Percentiles rank a stretch among this genome's conserved stretches.
These are phyloP conservation scores for Heliothis virescens DNA, from an alignment of 1,140 invertebrate genomes.

Conservation along the genomic window DNA sequence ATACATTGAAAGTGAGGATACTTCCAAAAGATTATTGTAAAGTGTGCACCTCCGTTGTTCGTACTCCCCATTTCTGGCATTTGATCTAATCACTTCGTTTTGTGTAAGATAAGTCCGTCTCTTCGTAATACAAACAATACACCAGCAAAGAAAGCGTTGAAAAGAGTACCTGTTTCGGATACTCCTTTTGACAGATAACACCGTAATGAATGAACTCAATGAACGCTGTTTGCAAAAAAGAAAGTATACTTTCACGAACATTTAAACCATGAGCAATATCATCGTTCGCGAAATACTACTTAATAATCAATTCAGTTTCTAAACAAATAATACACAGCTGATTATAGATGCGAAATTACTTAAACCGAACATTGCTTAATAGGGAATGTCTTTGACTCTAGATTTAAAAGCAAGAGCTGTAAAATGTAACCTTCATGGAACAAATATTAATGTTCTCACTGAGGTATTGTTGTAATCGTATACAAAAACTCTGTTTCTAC, in stretches of 20 bases:
- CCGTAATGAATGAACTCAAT: constrained; percentile 60
- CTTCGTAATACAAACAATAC: constrained; percentile 10
- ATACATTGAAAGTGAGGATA: no score
- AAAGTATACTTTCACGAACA: constrained; percentile 64
- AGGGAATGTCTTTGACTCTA: constrained; percentile 25
- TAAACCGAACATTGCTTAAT: constrained; percentile 6
- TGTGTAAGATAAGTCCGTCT: constrained; percentile 6
- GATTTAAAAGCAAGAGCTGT: constrained; percentile 26
- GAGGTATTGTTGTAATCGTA: constrained; percentile 36
- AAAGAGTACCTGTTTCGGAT: constrained; percentile 24
- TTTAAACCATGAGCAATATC: constrained; percentile 16
- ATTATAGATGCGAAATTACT: constrained; percentile 17
- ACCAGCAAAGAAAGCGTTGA: constrained; percentile 39
- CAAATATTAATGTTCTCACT: constrained; percentile 27
- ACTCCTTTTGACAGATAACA: constrained; percentile 49
- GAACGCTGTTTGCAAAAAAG: constrained; percentile 61
- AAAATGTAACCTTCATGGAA: constrained; percentile 44
- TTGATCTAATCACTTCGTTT: not conserved
- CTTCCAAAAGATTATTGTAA: not conserved
- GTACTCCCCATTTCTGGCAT: not conserved
- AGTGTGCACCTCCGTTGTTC: no score
- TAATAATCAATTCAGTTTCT: constrained; percentile 29
- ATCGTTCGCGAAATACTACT: constrained; percentile 25
- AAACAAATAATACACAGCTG: constrained; percentile 8
- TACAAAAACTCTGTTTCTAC: constrained; percentile 38